Evolutionary conservation across 2,888 invertebrate species (phyloP).

Genomic region (Scaptomyza reducta): DNA sequence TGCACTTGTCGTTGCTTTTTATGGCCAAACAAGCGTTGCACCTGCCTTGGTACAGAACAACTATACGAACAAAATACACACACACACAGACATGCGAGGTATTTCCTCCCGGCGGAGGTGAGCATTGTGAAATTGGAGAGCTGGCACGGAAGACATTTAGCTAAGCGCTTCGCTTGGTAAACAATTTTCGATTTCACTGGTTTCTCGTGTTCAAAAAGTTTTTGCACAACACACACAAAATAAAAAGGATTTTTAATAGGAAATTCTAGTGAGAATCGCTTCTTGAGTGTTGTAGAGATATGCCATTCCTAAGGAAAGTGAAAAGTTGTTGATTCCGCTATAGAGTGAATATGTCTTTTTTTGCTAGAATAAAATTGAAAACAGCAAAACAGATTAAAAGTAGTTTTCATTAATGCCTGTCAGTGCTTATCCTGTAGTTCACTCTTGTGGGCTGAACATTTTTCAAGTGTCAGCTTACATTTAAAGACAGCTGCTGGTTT

Average conservation of each 20-base stretch:
- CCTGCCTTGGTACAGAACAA: slow-evolving; percentile 55
- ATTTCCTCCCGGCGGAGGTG: slow-evolving; percentile 62
- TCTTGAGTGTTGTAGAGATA: not conserved
- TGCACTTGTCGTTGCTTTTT: slow-evolving; percentile 74
- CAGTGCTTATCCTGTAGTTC: not conserved
- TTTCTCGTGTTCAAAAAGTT: slow-evolving; percentile 67
- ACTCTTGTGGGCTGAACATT: slow-evolving; percentile 35
- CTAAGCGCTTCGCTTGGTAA: slow-evolving; percentile 79
- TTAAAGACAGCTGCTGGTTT: slow-evolving; percentile 31
- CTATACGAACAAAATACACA: slow-evolving; percentile 14
- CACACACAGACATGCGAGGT: slow-evolving; percentile 35
- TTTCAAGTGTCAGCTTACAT: slow-evolving; percentile 29
- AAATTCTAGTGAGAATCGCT: not conserved
- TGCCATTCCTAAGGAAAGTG: not conserved
- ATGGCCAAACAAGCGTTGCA: slow-evolving; percentile 65
- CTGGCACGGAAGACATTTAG: slow-evolving; percentile 78
- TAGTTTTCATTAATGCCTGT: not conserved
- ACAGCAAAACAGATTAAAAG: too few species aligned
- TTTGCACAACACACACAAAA: slow-evolving; percentile 20
- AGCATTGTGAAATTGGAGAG: slow-evolving; percentile 49
- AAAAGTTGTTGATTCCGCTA: not conserved
- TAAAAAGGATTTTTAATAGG: not conserved
- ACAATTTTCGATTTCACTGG: slow-evolving; percentile 74
- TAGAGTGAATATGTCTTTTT: not conserved
- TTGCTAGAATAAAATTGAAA: not conserved